These are phyloP conservation scores for Gymnothorax reevesii DNA, from an alignment of 2,797 vertebrate species.

Conservation along the genomic window DNA sequence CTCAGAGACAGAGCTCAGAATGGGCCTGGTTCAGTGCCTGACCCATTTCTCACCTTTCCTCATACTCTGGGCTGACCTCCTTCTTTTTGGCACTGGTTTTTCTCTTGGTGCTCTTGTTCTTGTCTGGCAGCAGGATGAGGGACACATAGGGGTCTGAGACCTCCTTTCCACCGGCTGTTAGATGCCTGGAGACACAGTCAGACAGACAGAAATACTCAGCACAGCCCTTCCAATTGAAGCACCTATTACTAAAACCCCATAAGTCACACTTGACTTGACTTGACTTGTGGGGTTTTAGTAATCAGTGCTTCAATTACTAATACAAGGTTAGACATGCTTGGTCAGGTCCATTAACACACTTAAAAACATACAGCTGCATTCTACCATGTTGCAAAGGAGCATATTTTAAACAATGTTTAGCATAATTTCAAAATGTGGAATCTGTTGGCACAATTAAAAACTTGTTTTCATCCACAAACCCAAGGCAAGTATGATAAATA, in stretches of 20 bases:
- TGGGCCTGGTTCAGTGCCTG: background rate
- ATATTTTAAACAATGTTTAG: background rate
- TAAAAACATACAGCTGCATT: background rate
- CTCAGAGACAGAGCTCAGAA: background rate
- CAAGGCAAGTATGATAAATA: background rate
- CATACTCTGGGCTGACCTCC: constrained; percentile 87
- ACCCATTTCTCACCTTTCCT: constrained; percentile 73
- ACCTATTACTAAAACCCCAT: too few relatives aligned
- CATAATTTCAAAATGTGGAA: background rate
- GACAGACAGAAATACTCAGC: background rate
- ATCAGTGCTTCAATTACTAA: too few relatives aligned
- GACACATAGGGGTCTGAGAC: constrained; percentile 85
- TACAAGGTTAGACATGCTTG: background rate
- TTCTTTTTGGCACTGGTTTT: constrained; percentile 85
- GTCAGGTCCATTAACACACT: background rate
- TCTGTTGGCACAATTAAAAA: background rate
- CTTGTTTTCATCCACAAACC: background rate
- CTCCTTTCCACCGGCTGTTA: constrained; percentile 78
- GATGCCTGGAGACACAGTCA: constrained; percentile 64
- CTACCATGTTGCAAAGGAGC: background rate
- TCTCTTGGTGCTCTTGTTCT: constrained; percentile 83
- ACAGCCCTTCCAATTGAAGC: background rate
- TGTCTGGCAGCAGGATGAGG: constrained; percentile 86
- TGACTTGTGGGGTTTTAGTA: too few relatives aligned
- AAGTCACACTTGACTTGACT: too few relatives aligned